Evolutionary conservation across 2,888 invertebrate species (phyloP).

Genomic region (Drosophila histrio): DNA sequence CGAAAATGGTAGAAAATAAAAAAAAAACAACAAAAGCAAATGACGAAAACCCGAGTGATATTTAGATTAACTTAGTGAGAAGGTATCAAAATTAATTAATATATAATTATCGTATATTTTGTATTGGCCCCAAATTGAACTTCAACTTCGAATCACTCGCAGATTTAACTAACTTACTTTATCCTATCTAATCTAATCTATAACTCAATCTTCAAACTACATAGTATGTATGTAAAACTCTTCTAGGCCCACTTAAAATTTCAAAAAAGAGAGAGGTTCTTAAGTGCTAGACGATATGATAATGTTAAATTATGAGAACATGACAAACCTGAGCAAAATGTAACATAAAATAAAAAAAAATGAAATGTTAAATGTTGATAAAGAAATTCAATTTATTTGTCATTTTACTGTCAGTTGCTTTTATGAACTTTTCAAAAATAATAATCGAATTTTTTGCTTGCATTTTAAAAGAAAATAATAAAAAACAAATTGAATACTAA

Average conservation of each 20-base stretch:
- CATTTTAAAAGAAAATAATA: constrained; percentile 28
- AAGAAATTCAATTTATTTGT: constrained; percentile 7
- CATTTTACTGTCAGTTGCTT: constrained; percentile 23
- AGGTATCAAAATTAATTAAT: constrained; percentile 75
- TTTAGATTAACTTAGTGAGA: constrained; percentile 81
- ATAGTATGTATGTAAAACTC: constrained; percentile 12
- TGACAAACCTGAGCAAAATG: constrained; percentile 54
- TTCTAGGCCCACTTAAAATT: constrained; percentile 48
- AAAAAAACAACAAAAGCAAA: constrained; percentile 8
- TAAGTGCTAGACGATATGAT: constrained; percentile 38
- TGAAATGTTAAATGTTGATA: constrained; percentile 58
- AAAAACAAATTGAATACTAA: constrained; percentile 1
- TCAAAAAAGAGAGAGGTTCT: constrained; percentile 22
- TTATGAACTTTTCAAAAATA: constrained; percentile 32
- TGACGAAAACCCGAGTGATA: constrained; percentile 77
- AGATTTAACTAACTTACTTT: constrained; percentile 5
- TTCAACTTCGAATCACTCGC: constrained; percentile 50
- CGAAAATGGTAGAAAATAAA: constrained; percentile 2
- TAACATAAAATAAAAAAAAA: constrained; percentile 58
- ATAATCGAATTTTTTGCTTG: constrained; percentile 56
- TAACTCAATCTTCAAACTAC: constrained; percentile 8
- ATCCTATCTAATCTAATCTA: background rate
- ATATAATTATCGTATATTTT: constrained; percentile 28
- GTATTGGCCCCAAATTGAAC: constrained; percentile 33
- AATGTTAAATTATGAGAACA: constrained; percentile 21